Evolutionary conservation across 2,888 invertebrate species (phyloP), one percentile per base, ranked within the genome.

Genomic region (Arctia plantaginis): DNA sequence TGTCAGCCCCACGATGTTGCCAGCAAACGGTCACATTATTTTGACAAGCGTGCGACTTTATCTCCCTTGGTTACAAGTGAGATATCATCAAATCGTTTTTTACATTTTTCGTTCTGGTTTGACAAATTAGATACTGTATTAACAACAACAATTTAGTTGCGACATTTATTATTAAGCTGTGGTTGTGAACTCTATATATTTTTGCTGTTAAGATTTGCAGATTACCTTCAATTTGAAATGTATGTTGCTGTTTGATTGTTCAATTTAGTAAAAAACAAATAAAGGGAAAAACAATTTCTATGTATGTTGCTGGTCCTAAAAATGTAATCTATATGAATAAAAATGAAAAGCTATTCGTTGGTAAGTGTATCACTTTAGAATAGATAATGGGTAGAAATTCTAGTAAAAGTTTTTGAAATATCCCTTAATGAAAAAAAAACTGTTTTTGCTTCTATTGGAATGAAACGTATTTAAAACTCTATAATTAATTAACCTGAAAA

Each of bases 1-100:
- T 86, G 85, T 84, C 80, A 82, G 85, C 80, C 80, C 80, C 78
- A 80, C 79, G 80, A 85, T 81, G 86, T 88, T 86, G 83, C 80
- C 79, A 78, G 81, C 83, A 84, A 87, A 85, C 80, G 87, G 80
- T 86, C 78, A 88, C 83, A 82, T 86, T 87, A 87, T 87, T 88
- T 87, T 89, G 88, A 91, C 91, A 93, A 93, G 93, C 94, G 94
- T 94, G 94, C 93, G 92, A 91, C 94, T 92, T 93, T 90, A 92
- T 91, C 90, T 89, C 83, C 83, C 82, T 83, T 75, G 81, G 76
- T 83, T 83, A 85, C 82, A 84, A 86, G 81, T 82, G 79, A 86
- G 85, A 86, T 82, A 87, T 82, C 72, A 83, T 83, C 79, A 79
- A 76, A 72, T 79, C 76, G 72, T 80, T 78, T 73, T 69, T 68